phyloP scores from a whole-genome alignment of 2,888 invertebrate genomes.

The Drosophila pegasa region DNA sequence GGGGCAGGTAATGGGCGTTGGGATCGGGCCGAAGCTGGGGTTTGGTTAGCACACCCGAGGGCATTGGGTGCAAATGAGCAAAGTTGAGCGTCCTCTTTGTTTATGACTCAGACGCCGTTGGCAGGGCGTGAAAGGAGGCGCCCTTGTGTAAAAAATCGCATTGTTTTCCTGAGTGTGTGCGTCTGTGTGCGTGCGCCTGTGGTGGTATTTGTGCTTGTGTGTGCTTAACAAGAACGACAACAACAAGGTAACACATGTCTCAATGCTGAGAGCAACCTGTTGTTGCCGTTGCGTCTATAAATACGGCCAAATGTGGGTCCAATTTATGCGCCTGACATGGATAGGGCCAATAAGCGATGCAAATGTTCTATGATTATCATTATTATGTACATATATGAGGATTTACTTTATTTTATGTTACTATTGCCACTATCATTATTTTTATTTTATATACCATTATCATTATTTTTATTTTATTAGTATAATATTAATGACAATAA shows the following conservation, averaged over 20 bases:
- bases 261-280: slow-evolving; percentile 67
- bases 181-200: slow-evolving; percentile 3
- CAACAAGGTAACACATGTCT: slow-evolving; percentile 55
- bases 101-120: slow-evolving; percentile 54
- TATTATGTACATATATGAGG: background rate
- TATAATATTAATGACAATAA: background rate
- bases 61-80: slow-evolving; percentile 71
- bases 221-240: slow-evolving; percentile 7
- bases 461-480: background rate
- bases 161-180: slow-evolving; percentile 18
- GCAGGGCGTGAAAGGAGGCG: slow-evolving; percentile 34
- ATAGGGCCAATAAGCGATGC: slow-evolving; percentile 9
- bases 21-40: background rate
- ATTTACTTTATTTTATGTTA: no score
- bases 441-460: background rate
- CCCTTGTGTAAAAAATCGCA: slow-evolving; percentile 18
- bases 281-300: slow-evolving; percentile 50
- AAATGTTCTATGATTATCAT: background rate
- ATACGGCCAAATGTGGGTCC: slow-evolving; percentile 18
- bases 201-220: background rate
- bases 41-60: slow-evolving; percentile 43
- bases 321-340: background rate
- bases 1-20: slow-evolving; percentile 1
- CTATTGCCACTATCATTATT: background rate
- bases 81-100: slow-evolving; percentile 57